Evolutionary conservation across 1,140 invertebrate genomes (phyloP).

Genomic region (Procambarus clarkii): DNA sequence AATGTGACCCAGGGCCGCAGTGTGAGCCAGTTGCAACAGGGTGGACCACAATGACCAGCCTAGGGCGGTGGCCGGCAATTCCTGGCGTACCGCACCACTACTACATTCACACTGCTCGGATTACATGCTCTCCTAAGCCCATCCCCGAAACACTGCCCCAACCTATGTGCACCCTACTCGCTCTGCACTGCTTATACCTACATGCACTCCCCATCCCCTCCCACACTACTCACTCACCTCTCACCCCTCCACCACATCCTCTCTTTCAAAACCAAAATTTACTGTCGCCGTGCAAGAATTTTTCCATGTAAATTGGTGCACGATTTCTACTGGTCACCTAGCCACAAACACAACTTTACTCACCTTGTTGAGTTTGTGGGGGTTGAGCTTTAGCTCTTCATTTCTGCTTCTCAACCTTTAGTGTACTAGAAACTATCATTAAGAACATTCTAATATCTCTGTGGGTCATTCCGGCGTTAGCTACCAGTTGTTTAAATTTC

Average conservation of each 20-base stretch:
- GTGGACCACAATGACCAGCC: background rate
- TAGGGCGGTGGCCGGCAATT: background rate
- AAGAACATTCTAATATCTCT: no score
- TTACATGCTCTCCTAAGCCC: background rate
- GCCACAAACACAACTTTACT: no score
- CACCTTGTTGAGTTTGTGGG: no score
- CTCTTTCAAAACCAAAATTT: background rate
- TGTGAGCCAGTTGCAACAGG: background rate
- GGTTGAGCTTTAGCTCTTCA: no score
- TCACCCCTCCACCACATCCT: background rate
- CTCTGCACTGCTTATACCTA: background rate
- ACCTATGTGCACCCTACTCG: background rate
- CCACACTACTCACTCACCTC: slow-evolving; percentile 2
- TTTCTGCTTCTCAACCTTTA: no score
- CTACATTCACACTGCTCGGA: background rate
- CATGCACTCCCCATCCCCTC: background rate
- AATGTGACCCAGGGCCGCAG: no score
- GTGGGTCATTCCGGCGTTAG: no score
- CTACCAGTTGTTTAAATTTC: no score
- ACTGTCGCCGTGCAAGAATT: background rate
- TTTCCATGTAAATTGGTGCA: background rate
- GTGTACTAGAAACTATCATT: no score
- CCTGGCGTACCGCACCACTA: background rate
- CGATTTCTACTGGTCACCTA: background rate
- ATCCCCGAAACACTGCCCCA: background rate